Percentiles rank a stretch among this genome's conserved stretches.
Evolutionary conservation across 2,113 vertebrate species (phyloP).

Genomic region (Gallinago paraguaiae): DNA sequence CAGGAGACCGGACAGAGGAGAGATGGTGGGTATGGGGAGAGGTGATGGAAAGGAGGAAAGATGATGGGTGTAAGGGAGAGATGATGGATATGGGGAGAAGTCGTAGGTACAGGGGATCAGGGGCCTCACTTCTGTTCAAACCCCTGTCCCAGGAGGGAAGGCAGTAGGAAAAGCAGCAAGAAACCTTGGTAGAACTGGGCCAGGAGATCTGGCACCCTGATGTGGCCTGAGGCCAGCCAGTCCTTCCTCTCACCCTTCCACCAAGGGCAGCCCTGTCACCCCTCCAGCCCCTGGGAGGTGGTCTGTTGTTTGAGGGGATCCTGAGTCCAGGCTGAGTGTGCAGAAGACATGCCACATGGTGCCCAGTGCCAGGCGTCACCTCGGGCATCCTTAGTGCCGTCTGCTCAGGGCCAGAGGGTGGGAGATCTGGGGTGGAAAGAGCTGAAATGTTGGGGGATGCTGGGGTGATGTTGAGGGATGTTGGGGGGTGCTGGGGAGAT

Average conservation of each 20-base stretch:
- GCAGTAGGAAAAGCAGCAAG: background rate
- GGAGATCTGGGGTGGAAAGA: background rate
- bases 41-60: background rate
- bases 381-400: background rate
- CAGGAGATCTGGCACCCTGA: background rate
- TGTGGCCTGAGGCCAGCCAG: background rate
- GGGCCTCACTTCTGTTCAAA: background rate
- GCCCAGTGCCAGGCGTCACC: background rate
- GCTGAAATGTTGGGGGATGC: background rate
- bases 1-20: background rate
- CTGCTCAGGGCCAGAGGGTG: background rate
- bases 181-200: background rate
- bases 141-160: accelerated
- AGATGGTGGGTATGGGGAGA: background rate
- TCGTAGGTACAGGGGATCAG: background rate
- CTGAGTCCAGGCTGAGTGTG: background rate
- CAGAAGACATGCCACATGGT: accelerated
- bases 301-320: background rate
- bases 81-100: background rate
- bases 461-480: too few species aligned
- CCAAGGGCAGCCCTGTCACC: background rate
- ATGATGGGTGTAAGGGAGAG: background rate
- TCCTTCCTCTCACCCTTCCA: background rate
- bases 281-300: background rate
- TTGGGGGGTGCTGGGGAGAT: background rate